Conservation (phyloP, 2,113 vertebrate species). For the Neoarius graeffei region DNA sequence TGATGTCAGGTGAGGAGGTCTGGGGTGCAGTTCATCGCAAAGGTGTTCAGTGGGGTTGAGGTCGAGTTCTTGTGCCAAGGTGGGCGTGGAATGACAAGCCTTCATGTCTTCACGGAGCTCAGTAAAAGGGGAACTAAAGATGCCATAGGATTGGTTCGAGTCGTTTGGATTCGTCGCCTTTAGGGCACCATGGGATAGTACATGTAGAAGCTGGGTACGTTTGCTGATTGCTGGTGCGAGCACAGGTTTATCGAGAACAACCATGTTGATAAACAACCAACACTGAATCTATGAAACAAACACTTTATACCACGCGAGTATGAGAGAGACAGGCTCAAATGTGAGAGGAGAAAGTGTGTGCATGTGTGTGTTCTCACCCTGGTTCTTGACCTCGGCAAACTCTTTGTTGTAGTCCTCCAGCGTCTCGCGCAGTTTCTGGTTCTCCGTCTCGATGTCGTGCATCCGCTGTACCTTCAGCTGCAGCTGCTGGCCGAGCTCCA, state of each 20-base stretch:
- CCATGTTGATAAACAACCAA: neutral
- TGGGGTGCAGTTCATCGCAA: too few relatives aligned
- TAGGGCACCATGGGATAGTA: too few relatives aligned
- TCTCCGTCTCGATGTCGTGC: conserved; percentile 98
- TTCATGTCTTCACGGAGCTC: too few relatives aligned
- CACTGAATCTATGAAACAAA: neutral
- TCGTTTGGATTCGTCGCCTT: too few relatives aligned
- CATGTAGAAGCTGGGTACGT: too few relatives aligned
- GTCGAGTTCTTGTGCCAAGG: too few relatives aligned
- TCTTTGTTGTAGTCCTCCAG: conserved; percentile 99
- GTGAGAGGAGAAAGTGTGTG: neutral
- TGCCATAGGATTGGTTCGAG: neutral
- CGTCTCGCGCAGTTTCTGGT: conserved; percentile 96
- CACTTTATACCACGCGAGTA: neutral
- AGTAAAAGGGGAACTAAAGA: too few relatives aligned
- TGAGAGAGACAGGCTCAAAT: neutral
- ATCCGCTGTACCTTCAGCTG: conserved; percentile 97
- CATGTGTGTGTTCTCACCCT: conserved; percentile 77
- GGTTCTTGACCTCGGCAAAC: conserved; percentile 97
- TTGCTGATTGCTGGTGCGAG: too few relatives aligned
- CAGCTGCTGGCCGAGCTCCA: conserved; percentile 96
- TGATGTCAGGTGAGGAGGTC: too few relatives aligned
- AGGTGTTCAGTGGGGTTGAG: too few relatives aligned
- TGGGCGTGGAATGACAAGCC: too few relatives aligned
- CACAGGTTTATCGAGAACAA: neutral